Evolutionary conservation across 1,140 invertebrate genomes (phyloP).

Genomic region (Riptortus pedestris): DNA sequence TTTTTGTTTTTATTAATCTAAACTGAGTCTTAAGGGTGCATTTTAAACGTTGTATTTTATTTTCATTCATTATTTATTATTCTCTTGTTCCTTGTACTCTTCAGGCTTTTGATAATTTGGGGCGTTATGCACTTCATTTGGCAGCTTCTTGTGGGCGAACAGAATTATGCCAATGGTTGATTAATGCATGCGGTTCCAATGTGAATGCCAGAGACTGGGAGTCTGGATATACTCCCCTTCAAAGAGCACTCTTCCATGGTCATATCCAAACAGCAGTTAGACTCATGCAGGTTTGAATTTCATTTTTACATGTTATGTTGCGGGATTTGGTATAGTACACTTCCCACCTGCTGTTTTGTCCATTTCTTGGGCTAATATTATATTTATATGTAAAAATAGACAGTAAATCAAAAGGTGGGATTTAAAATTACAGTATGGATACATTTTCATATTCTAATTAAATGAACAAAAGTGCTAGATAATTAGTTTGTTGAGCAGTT

Average conservation of each 20-base stretch:
- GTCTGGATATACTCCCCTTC: constrained; percentile 63
- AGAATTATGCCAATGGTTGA: constrained; percentile 54
- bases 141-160: constrained; percentile 54
- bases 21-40: not conserved
- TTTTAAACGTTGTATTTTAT: not conserved
- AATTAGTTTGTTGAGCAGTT: too few relatives aligned
- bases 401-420: not conserved
- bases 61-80: not conserved
- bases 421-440: not conserved
- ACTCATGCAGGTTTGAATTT: constrained; percentile 45
- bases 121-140: constrained; percentile 55
- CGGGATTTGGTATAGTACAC: not conserved
- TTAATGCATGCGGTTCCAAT: constrained; percentile 46
- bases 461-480: too few relatives aligned
- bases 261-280: constrained; percentile 53
- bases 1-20: not conserved
- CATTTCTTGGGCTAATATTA: too few relatives aligned
- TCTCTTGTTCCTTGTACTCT: constrained; percentile 2
- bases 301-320: not conserved
- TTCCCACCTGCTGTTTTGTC: not conserved
- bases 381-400: not conserved
- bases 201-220: constrained; percentile 53
- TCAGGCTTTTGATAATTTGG: constrained; percentile 38
- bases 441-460: not conserved
- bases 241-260: constrained; percentile 64